A percentile compares a stretch with the other conserved stretches of the same genome.
Evolutionary conservation across 2,113 vertebrate genomes (phyloP).

Genomic region (Notarius lentiginosus): DNA sequence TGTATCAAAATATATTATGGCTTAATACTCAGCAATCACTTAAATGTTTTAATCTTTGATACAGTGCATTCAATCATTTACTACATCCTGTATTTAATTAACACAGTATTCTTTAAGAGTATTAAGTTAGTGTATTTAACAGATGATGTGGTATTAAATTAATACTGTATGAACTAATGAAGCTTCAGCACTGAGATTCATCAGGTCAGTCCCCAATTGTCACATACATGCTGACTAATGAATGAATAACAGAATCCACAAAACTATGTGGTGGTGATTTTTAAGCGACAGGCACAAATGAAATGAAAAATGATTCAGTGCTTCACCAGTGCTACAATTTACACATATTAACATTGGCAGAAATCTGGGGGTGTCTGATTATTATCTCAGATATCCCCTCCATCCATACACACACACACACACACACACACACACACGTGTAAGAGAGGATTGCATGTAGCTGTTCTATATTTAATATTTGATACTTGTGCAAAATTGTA

Average conservation of each 20-base stretch:
- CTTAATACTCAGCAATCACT: background rate
- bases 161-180: background rate
- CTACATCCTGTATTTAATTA: background rate
- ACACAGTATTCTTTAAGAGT: background rate
- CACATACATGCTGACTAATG: background rate
- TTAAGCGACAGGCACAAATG: conserved; percentile 15
- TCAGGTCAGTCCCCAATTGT: background rate
- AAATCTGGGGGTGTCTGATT: conserved; percentile 26
- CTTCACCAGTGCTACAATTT: conserved; percentile 10
- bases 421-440: background rate
- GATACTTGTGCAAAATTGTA: background rate
- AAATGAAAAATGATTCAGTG: conserved; percentile 39
- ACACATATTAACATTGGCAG: conserved; percentile 18
- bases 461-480: background rate
- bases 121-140: background rate
- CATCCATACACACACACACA: background rate
- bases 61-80: background rate
- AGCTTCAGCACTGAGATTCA: background rate
- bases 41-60: background rate
- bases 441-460: background rate
- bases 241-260: conserved; percentile 1
- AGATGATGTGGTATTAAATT: background rate
- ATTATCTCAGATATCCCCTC: background rate
- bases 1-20: background rate
- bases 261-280: background rate